These are phyloP conservation scores for Darevskia mixta DNA, from an alignment of 2,797 vertebrate species.

Conservation along the genomic window DNA sequence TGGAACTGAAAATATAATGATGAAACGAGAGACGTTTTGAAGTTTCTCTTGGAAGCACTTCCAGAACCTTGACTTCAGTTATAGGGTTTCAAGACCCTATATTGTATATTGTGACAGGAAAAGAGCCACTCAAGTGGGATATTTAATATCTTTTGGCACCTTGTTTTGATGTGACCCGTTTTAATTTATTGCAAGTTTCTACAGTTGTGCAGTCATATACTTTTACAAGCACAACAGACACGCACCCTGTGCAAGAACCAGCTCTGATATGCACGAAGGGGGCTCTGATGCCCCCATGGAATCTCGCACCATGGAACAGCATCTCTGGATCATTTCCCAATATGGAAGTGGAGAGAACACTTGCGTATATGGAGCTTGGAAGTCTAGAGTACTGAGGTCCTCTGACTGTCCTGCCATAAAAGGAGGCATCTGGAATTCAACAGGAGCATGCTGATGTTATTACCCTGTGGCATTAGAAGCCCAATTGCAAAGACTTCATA, in stretches of 20 bases:
- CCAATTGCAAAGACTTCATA: neutral
- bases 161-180: neutral
- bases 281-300: neutral
- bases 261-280: neutral
- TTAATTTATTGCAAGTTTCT: neutral
- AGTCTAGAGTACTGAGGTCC: neutral
- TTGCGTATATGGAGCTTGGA: neutral
- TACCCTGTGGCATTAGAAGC: neutral
- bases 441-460: neutral
- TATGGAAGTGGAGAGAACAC: neutral
- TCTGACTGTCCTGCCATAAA: neutral
- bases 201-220: neutral
- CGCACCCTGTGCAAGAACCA: neutral
- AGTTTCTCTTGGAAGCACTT: neutral
- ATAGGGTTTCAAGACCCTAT: slow-evolving; percentile 21
- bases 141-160: neutral
- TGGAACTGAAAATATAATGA: slow-evolving; percentile 34
- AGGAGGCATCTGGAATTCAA: neutral
- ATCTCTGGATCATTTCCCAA: neutral
- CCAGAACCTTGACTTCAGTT: neutral
- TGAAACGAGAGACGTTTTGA: neutral
- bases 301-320: neutral
- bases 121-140: slow-evolving; percentile 15
- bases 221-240: neutral
- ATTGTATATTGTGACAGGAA: neutral